A percentile compares a stretch with the other conserved stretches of the same genome.
These are phyloP conservation scores for Neodiprion virginianus DNA, from an alignment of 1,140 invertebrate genomes.

Conservation along the genomic window DNA sequence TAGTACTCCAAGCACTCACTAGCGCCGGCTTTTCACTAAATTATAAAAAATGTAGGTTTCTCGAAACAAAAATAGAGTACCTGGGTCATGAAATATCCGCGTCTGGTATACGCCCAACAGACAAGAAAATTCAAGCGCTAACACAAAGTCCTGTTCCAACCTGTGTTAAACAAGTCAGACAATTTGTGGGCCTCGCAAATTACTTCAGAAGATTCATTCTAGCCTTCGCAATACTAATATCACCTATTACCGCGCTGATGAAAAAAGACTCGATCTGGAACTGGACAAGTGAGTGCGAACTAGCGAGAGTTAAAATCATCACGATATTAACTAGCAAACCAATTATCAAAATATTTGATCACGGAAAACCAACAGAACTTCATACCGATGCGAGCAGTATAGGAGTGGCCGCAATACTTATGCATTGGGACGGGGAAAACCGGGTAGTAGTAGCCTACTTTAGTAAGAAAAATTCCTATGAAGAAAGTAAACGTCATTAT, in stretches of 20 bases:
- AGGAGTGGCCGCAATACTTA: conserved; percentile 24
- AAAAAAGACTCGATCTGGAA: conserved; percentile 14
- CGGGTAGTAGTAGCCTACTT: background rate
- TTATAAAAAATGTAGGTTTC: conserved; percentile 32
- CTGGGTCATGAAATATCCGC: conserved; percentile 36
- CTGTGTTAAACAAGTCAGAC: conserved; percentile 29
- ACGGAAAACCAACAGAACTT: conserved; percentile 18
- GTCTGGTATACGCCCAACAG: conserved; percentile 35
- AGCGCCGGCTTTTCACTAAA: conserved; percentile 28
- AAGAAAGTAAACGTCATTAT: conserved; percentile 42
- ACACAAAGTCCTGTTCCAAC: conserved; percentile 29
- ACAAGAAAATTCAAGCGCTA: conserved; percentile 36
- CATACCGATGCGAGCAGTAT: conserved; percentile 26
- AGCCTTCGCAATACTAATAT: conserved; percentile 25
- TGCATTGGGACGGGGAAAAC: conserved; percentile 14
- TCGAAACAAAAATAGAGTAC: conserved; percentile 33
- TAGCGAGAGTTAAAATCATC: conserved; percentile 28
- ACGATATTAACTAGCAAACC: conserved; percentile 25
- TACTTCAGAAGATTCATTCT: conserved; percentile 42
- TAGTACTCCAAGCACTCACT: conserved; percentile 27
- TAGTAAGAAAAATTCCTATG: conserved; percentile 31
- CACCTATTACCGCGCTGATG: conserved; percentile 29
- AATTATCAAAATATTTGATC: conserved; percentile 32
- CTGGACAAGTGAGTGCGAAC: conserved; percentile 18
- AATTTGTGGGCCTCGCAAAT: conserved; percentile 33